phyloP scores from a whole-genome alignment of 2,113 vertebrate genomes.

The Apteryx mantelli region DNA sequence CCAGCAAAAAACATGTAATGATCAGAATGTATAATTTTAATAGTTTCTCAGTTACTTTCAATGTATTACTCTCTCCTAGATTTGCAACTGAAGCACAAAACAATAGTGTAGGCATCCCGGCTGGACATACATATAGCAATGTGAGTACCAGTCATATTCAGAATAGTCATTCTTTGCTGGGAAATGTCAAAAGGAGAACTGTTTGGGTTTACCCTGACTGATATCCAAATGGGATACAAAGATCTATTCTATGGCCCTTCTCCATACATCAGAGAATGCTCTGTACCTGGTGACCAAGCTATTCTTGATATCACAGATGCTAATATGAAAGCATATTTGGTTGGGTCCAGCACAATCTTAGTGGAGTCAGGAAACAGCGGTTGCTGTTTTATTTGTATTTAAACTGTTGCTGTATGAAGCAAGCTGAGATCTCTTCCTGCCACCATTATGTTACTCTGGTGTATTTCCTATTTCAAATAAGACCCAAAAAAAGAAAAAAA shows the following conservation, averaged over 20 bases:
- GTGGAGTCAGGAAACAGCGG: not conserved
- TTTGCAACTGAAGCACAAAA: slow-evolving; percentile 59
- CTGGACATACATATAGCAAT: slow-evolving; percentile 57
- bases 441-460: not conserved
- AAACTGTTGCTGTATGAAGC: not conserved
- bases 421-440: not conserved
- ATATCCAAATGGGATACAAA: not conserved
- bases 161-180: not conserved
- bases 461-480: not conserved
- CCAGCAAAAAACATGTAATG: not conserved
- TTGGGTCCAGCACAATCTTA: not conserved
- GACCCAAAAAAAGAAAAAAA: not conserved
- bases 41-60: not conserved
- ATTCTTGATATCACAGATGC: not conserved
- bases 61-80: slow-evolving; percentile 56
- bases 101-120: slow-evolving; percentile 31
- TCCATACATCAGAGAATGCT: not conserved
- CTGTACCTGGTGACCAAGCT: not conserved
- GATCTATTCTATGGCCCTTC: not conserved
- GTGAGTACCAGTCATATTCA: slow-evolving; percentile 69
- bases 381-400: not conserved
- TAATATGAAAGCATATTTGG: not conserved
- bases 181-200: not conserved
- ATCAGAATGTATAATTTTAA: not conserved
- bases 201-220: not conserved